Base-by-base conservation (phyloP, 1,140 invertebrate species). In the Meteorus sp. region DNA sequence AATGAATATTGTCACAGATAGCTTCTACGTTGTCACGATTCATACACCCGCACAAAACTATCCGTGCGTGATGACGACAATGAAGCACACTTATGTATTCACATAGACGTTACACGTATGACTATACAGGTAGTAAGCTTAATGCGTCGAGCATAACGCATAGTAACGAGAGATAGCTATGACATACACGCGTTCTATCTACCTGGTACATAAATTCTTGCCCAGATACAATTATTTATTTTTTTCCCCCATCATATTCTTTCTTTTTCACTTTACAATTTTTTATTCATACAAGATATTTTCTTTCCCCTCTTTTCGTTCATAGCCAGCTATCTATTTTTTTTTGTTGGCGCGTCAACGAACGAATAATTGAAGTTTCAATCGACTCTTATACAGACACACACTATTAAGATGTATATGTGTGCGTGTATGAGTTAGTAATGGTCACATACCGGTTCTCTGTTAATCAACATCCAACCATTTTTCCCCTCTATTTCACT, bases 141-240 rank as follows among this genome's bases (percentile, higher is more conserved):
- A 56, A 47, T 45, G 54, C 54, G 43, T 56, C 33, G n/a, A 56
- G 41, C 54, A 56, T 56, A 56, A 39, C 35, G 8, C 8, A 19
- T 20, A 31, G 9, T 25, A 33, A 45, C 11, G 13, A 31, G 33
- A 48, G 55, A 48, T 57, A 56, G 22, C 41, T 41, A 23, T 9
- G 54, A 56, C 41, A 47, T 47, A 20, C 37, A 22, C 22, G 41
- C 48, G 31, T 27, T 27, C 48, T 27, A 20, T 35, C 37, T 52
- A 31, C 50, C 31, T 15, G 50, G 50, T 52, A 37, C 31, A 52
- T 52, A 52, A 52, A 52, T 52, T 19, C 50, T 35, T 22, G 31
- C 29, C 6, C 29, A 33, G 6, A 33, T 15, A 3, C 20, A 8
- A 22, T n/a, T 19, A 7, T 19, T 19, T 33, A 6, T 50, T 35